phyloP scores from a whole-genome alignment of 2,888 invertebrate genomes.

The Margaritifera margaritifera region DNA sequence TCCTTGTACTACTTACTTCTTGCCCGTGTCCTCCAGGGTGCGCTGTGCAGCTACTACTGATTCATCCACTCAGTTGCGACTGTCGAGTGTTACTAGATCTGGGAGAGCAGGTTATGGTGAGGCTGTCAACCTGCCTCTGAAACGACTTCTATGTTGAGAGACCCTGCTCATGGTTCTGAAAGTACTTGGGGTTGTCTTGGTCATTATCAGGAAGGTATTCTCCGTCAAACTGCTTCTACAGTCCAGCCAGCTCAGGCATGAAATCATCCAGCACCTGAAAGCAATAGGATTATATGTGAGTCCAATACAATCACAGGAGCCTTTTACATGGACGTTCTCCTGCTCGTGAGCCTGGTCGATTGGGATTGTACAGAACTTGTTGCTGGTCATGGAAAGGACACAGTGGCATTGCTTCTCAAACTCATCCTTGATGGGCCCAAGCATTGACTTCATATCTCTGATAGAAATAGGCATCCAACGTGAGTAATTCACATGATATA shows the following conservation, averaged over 20 bases:
- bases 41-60: background rate
- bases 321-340: conserved; percentile 7
- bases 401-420: background rate
- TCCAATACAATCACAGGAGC: conserved; percentile 15
- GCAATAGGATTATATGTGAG: conserved; percentile 4
- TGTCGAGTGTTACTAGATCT: background rate
- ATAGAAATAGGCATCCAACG: background rate
- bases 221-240: background rate
- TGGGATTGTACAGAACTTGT: conserved; percentile 16
- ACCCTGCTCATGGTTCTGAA: background rate
- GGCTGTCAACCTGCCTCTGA: background rate
- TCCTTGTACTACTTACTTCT: background rate
- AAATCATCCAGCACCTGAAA: background rate
- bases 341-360: conserved; percentile 30
- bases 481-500: background rate
- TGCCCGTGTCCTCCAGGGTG: background rate
- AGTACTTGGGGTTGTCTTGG: background rate
- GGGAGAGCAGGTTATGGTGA: background rate
- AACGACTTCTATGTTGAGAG: background rate
- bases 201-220: background rate
- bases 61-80: background rate
- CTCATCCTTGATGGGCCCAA: conserved; percentile 1
- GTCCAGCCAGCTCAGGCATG: background rate
- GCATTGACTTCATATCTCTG: background rate
- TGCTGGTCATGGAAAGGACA: background rate